Evolutionary conservation across 2,113 vertebrate genomes (phyloP), one percentile per base, ranked within the genome.

Genomic region (Mandrillus leucophaeus): DNA sequence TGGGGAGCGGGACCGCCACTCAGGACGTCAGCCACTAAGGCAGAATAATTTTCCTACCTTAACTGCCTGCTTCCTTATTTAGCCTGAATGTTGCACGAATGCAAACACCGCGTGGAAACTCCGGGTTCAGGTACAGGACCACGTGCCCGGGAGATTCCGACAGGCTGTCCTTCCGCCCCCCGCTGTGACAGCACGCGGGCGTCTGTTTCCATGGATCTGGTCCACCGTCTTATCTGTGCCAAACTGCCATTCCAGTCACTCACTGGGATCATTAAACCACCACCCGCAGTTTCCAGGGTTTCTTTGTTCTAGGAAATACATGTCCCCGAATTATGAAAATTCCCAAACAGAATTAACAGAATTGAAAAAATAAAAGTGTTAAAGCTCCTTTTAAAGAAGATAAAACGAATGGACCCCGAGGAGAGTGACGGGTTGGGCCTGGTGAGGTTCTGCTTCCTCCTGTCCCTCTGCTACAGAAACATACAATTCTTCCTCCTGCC

Each of bases 21-120:
- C 38, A 1, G 11, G 90, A 94, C 95, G 88, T 96, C 97, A 98
- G 96, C 95, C 96, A 95, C 88, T 95, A 96, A 95, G 92, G 92
- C 8, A 6, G 96, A 98, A 96, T 91, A 45, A 52, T 96, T 98
- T 97, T 98, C 98, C 98, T 98, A 94, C 97, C 97, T 97, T 96
- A 90, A 76, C 86, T 84, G 97, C 92, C 55, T 52, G 97, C 97
- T 98, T 97, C 97, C 94, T 98, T 96, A 90, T 96, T 98, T 97
- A 98, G 97, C 92, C 88, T 52, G 83, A 80, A 85, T 92, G 50
- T 82, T 83, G 90, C 96, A 75, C 92, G 72, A 72, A 95, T 0
- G 27, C 59, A 61, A 59, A 87, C 45, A 45, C 93, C 1, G 0
- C 18, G 91, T 93, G 97, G 97, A 97, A 95, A 98, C 92, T 95